Conservation (phyloP, 1,140 invertebrate species). For the Macrocentrus cingulum region DNA sequence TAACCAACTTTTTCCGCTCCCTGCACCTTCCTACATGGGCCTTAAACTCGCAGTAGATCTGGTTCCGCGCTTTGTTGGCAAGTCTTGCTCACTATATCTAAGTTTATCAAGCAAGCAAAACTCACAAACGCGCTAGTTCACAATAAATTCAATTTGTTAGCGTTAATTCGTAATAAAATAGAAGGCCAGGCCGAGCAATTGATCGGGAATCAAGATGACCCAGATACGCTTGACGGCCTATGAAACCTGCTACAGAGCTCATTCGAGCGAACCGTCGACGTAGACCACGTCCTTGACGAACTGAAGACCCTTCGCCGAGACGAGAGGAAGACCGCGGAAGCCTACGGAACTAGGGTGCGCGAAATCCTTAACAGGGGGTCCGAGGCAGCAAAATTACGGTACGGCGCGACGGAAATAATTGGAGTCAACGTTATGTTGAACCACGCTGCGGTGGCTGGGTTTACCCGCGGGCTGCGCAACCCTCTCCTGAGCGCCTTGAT, state of each 20-base stretch:
- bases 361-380: neutral
- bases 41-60: constrained; percentile 10
- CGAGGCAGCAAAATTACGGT: constrained; percentile 3
- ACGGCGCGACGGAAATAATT: neutral
- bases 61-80: constrained; percentile 6
- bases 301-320: neutral
- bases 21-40: constrained; percentile 5
- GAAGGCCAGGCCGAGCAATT: constrained; percentile 1
- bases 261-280: neutral
- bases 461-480: neutral
- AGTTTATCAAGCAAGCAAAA: constrained; percentile 17
- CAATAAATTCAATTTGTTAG: constrained; percentile 1
- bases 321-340: neutral
- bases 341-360: neutral
- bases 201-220: neutral
- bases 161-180: constrained; percentile 10
- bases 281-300: neutral
- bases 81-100: neutral
- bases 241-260: neutral
- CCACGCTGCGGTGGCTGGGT: neutral
- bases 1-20: too few relatives aligned
- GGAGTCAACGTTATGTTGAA: neutral
- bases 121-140: neutral
- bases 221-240: neutral
- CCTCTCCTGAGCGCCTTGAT: too few relatives aligned